These are phyloP conservation scores for Rhopilema esculentum DNA, from an alignment of 30 jellyfish, hydroid and myxozoan genomes.

Conservation along the genomic window DNA sequence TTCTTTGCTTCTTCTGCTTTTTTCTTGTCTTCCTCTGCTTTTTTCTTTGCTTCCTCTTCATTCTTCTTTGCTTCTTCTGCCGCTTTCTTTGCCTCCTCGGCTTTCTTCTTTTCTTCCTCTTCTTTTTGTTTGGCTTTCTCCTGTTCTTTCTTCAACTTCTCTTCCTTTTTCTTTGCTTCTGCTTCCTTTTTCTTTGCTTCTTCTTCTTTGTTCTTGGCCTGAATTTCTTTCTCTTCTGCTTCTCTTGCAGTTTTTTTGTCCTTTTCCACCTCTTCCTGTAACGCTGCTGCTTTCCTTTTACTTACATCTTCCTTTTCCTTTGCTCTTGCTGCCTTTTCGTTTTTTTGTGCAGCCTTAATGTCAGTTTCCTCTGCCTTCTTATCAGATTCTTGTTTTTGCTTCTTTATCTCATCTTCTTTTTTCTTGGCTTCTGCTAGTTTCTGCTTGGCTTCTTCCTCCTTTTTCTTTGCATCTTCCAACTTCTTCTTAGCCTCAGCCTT, in stretches of 20 bases:
- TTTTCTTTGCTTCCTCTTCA: slow-evolving; percentile 15
- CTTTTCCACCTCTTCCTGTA: background rate
- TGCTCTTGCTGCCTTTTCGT: slow-evolving; percentile 14
- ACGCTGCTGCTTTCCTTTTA: background rate
- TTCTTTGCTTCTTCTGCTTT: slow-evolving; percentile 31
- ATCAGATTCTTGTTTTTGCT: background rate
- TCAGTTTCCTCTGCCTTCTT: slow-evolving; percentile 29
- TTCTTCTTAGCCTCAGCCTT: slow-evolving; percentile 34
- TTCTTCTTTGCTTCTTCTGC: background rate
- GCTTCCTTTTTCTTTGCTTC: slow-evolving; percentile 18
- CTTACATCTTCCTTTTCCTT: background rate
- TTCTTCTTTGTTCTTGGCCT: slow-evolving; percentile 5
- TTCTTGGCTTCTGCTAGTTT: slow-evolving; percentile 21
- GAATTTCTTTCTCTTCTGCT: slow-evolving; percentile 18
- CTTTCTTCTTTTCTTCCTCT: slow-evolving; percentile 2
- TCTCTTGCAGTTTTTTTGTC: background rate
- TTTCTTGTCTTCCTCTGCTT: slow-evolving; percentile 28
- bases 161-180: slow-evolving; percentile 16
- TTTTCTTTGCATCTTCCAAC: slow-evolving; percentile 26
- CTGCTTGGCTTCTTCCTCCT: slow-evolving; percentile 31
- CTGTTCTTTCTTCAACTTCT: background rate
- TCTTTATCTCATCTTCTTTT: slow-evolving; percentile 13
- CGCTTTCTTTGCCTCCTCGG: slow-evolving; percentile 20
- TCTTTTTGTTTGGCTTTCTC: slow-evolving; percentile 5
- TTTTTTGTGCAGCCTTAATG: slow-evolving; percentile 8